Conservation (phyloP, 2,888 invertebrate species). For the Drosophila imparisetae region DNA sequence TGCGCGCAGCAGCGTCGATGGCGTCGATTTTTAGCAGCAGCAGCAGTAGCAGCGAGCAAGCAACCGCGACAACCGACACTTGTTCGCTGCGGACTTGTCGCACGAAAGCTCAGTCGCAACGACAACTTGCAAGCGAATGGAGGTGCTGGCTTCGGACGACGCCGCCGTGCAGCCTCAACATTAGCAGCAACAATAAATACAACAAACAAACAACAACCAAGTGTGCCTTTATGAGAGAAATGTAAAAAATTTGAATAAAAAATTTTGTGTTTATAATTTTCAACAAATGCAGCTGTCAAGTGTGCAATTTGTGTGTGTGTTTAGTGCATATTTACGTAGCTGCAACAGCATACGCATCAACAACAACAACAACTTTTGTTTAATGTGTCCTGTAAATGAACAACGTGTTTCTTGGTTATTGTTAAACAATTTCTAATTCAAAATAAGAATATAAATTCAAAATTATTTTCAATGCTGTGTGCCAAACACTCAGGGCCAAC, state of each 20-base stretch:
- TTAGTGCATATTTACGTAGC: slow-evolving; percentile 37
- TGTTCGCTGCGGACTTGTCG: slow-evolving; percentile 77
- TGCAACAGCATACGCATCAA: slow-evolving; percentile 21
- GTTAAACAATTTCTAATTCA: slow-evolving; percentile 36
- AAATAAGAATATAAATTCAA: slow-evolving; percentile 20
- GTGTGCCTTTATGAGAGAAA: slow-evolving; percentile 71
- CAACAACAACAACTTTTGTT: slow-evolving; percentile 36
- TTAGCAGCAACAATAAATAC: slow-evolving; percentile 47
- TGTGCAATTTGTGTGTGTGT: slow-evolving; percentile 35
- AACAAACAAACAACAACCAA: slow-evolving; percentile 42
- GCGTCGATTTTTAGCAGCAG: slow-evolving; percentile 12
- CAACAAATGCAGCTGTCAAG: slow-evolving; percentile 69
- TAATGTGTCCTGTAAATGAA: slow-evolving; percentile 49
- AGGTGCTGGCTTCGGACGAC: slow-evolving; percentile 82
- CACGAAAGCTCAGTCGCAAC: slow-evolving; percentile 85
- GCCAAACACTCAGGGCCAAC: slow-evolving; percentile 19
- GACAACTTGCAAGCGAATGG: slow-evolving; percentile 85
- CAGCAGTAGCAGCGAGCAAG: slow-evolving; percentile 39
- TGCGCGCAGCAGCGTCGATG: slow-evolving; percentile 16
- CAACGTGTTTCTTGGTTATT: neutral
- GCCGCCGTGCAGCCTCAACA: slow-evolving; percentile 70
- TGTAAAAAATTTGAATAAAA: slow-evolving; percentile 47
- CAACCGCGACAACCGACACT: slow-evolving; percentile 78
- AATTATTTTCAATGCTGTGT: slow-evolving; percentile 39
- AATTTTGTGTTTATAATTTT: slow-evolving; percentile 39